Conservation (phyloP, 2,797 vertebrate species). For the Lacerta agilis region DNA sequence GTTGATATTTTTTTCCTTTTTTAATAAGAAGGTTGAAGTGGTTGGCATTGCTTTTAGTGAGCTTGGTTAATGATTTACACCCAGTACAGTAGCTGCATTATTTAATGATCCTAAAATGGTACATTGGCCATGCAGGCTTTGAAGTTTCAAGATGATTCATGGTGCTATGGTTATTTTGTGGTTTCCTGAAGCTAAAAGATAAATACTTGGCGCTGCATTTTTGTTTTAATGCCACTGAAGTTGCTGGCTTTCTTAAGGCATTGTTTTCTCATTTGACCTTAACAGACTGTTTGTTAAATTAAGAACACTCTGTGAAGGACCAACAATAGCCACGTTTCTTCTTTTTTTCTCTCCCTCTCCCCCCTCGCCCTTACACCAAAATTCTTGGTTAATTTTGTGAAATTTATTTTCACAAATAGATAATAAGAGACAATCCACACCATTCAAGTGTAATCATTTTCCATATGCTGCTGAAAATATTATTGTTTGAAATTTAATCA, state of each 20-base stretch:
- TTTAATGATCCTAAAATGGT: conserved; percentile 67
- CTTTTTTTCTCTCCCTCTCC: no score
- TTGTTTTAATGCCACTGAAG: conserved; percentile 55
- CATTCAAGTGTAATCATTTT: not conserved
- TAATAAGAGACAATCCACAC: not conserved
- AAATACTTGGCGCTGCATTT: conserved; percentile 57
- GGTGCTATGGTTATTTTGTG: conserved; percentile 58
- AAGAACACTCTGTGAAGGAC: conserved; percentile 57
- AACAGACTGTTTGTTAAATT: conserved; percentile 56
- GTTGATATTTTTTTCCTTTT: conserved; percentile 47
- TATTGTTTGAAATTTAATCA: not conserved
- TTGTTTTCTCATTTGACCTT: conserved; percentile 64
- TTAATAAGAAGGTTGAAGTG: conserved; percentile 30
- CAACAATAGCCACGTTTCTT: conserved; percentile 48
- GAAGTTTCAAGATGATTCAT: conserved; percentile 72
- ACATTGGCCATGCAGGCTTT: conserved; percentile 67
- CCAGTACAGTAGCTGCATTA: conserved; percentile 63
- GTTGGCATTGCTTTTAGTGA: conserved; percentile 57
- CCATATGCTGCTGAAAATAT: not conserved
- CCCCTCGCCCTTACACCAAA: conserved; percentile 33
- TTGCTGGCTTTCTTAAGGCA: conserved; percentile 59
- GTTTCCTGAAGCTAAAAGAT: conserved; percentile 65
- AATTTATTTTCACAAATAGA: no score
- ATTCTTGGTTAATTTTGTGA: not conserved
- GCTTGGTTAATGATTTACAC: conserved; percentile 73